Conservation (phyloP, 2,113 vertebrate species). For the Polypterus senegalus region DNA sequence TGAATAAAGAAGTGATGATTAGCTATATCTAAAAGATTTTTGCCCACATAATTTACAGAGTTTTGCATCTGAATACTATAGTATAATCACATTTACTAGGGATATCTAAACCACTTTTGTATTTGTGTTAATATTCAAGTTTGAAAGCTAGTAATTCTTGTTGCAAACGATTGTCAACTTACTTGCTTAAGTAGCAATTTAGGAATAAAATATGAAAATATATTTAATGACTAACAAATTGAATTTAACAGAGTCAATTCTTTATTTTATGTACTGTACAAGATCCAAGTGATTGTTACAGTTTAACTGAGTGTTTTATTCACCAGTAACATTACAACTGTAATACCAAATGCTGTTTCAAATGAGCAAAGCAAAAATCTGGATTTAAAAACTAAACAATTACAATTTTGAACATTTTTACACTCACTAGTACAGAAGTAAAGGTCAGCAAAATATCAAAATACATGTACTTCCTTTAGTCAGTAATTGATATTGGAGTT, state of each 20-base stretch:
- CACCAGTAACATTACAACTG: too few species aligned
- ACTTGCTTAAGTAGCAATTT: not conserved
- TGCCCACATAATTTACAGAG: not conserved
- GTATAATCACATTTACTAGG: not conserved
- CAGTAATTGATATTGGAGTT: too few species aligned
- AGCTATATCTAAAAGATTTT: not conserved
- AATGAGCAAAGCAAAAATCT: too few species aligned
- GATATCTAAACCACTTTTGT: not conserved
- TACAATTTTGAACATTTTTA: too few species aligned
- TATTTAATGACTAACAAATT: not conserved
- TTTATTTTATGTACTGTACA: not conserved
- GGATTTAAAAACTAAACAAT: too few species aligned
- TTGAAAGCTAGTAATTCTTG: not conserved
- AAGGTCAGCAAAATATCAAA: too few species aligned
- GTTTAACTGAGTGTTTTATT: not conserved
- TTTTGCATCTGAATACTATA: not conserved
- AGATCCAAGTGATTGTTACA: not conserved
- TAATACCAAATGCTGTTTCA: too few species aligned
- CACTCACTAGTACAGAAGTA: too few species aligned
- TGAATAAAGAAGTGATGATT: too few species aligned
- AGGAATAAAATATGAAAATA: not conserved
- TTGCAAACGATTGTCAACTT: not conserved
- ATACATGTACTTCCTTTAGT: too few species aligned
- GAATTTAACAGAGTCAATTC: not conserved
- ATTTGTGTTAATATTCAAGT: too few species aligned